Base-by-base conservation (phyloP, 2,113 vertebrate genomes). In the Paraplagusia blochii region DNA sequence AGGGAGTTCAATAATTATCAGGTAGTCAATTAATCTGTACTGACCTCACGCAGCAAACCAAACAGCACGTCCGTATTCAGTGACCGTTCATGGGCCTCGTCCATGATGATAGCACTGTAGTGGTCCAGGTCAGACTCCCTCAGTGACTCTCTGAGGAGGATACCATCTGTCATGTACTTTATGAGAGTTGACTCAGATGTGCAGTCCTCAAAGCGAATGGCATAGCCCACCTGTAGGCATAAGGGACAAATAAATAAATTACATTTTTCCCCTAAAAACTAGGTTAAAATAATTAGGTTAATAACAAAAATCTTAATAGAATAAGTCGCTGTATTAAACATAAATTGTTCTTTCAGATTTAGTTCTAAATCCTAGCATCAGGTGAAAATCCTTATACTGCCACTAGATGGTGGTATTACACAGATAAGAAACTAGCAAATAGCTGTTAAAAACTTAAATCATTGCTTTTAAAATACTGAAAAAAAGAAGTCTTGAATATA, bases 151-250 rank as follows among this genome's bases (percentile, higher is more conserved):
- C 97, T 92, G n/a, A 99, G 92, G 52, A 99, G 87, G 83, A 99
- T 99, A 14, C 97, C 97, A 0, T 99, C 97, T 0, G 97, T 99
- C 97, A 99, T 99, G 89, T 99, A 99, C 59, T 99, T 99, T 60
- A 99, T 98, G 69, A 99, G 80, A 0, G 97, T 99, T 66, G 92
- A 95, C 86, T 99, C 96, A 0, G 95, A 98, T 0, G 97, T 98
- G 79, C 96, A 99, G 83, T 99, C 97, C 88, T 99, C 97, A 63
- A 99, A 99, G 39, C 97, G 96, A 67, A 99, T 99, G 18, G 97
- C 97, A 0, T 99, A 99, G 46, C 97, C 97, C 42, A 98, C 95
- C 96, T 98, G 70, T 9, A 35, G 17, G 11, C 44, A 34, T 73
- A 14, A 70, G 7, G 35, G 5, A 53, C 2, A 53, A 29, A 4